Base-by-base conservation (phyloP, 2,888 invertebrate species). In the Folsomia candida region DNA sequence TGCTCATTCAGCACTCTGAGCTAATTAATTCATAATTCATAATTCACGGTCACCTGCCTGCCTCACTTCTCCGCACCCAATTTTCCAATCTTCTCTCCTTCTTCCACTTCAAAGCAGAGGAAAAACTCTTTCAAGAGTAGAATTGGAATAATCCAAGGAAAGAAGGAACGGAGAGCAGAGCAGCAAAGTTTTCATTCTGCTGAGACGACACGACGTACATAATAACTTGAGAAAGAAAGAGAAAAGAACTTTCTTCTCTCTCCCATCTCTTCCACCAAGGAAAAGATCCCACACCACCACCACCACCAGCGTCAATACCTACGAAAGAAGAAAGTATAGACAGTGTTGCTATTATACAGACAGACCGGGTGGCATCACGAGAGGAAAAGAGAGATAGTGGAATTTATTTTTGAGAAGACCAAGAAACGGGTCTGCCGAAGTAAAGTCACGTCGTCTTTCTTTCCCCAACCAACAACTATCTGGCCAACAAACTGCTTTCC, bases 1-100 rank as follows among this genome's bases (percentile, higher is more conserved):
- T 37, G 37, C 37, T 37, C 37, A 37, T 29, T 61, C 61, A 61
- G 61, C 61, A 61, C 61, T 61, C 22, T 28, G 26, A 27, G 29
- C 61, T 61, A 61, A 61, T 61, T 61, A 61, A 61, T 61, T 61
- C 61, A 61, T 61, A 61, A 61, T 61, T 61, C 61, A 61, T 61
- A 61, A 61, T 61, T 61, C 61, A 61, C 28, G 61, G 61, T 28
- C 29, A 61, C 61, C 61, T 54, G 18, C 29, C 61, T 61, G 27
- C n/a, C 29, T 28, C 29, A 26, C 20, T 28, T 60, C 28, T 61
- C 18, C 61, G n/a, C 61, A 27, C 29, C 25, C 57, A 37, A 37
- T 57, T 59, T 59, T 59, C 59, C 25, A 22, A 25, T 26, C 25
- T 22, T 60, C 24, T 60, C 60, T 25, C 2, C 6, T 25, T 25